Base-by-base conservation (phyloP, 37 sponge, comb jelly and placozoan genomes). In the Corticium candelabrum region DNA sequence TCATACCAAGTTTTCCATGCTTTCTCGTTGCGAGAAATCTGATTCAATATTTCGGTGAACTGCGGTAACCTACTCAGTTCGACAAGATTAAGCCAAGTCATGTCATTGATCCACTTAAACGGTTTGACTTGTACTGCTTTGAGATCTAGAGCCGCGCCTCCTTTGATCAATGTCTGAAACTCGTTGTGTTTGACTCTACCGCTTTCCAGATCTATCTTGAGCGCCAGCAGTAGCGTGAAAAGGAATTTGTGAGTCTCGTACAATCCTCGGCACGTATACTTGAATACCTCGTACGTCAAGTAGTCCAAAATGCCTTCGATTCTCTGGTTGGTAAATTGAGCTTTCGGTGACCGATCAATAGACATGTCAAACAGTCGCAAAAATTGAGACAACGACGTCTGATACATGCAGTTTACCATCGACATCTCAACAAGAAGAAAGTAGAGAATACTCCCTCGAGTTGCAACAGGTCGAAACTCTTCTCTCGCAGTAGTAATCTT, bases 71-170 rank as follows among this genome's bases (percentile, higher is more conserved):
- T 97, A 69, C 86, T 87, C 50, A 97, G 82, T 78, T 94, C 95
- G 41, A 97, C 99, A 72, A 97, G 80, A 76, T 97, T 97, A 71
- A 97, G 84, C 99, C 99, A 97, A 5, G 95, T 94, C 92, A 97
- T 91, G 79, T 97, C 99, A 4, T 82, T 89, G 85, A 97, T 97
- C 99, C 99, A 97, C 78, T 91, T 91, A 43, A 84, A 40, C 0
- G 94, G 82, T 67, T 97, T 97, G 2, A 92, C 67, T 27, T 87
- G 90, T 32, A 89, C 89, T 27, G 99, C 87, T 50, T 97, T 97
- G 81, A 97, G 76, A 71, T 97, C 99, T 37, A 97, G 81, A 37
- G 99, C 99, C 71, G 99, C 99, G n/a, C 99, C 99, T 41, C 99
- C 99, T 68, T 97, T 97, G 88, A 97, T 94, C 67, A 97, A 87